A percentile compares a stretch with the other conserved stretches of the same genome.
These are phyloP conservation scores for Indri indri DNA, from an alignment of 2,113 vertebrate species.

Conservation along the genomic window DNA sequence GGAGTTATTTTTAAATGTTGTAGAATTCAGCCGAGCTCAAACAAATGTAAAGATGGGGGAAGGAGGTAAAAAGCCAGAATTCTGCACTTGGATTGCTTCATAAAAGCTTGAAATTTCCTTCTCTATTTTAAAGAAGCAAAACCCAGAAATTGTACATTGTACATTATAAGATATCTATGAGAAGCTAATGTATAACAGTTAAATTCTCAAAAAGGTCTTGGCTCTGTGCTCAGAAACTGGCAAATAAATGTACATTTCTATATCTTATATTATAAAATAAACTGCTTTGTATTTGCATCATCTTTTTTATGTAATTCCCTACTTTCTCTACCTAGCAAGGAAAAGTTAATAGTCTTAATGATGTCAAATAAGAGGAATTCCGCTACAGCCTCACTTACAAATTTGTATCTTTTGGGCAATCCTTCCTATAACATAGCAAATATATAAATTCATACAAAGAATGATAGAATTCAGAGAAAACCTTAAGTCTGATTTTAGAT, in stretches of 20 bases:
- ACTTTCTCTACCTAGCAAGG: background rate
- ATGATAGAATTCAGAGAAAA: background rate
- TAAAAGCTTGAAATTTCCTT: background rate
- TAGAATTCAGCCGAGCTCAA: background rate
- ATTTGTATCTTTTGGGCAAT: conserved; percentile 8
- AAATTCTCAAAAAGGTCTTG: background rate
- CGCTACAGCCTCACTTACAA: background rate
- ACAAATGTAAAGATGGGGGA: background rate
- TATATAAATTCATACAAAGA: background rate
- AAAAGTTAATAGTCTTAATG: background rate
- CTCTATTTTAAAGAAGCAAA: conserved; percentile 29
- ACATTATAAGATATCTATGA: background rate
- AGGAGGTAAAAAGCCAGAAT: background rate
- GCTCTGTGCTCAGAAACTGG: background rate
- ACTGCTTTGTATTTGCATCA: background rate
- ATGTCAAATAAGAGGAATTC: background rate
- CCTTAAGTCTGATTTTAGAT: background rate
- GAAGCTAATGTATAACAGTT: background rate
- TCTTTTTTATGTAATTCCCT: background rate
- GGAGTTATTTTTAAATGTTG: background rate
- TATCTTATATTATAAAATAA: background rate
- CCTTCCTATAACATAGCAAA: background rate
- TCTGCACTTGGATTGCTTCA: background rate
- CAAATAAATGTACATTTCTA: background rate
- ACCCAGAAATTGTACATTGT: background rate